phyloP scores from a whole-genome alignment of 1,140 invertebrate genomes.

The Rhagoletis zephyria region DNA sequence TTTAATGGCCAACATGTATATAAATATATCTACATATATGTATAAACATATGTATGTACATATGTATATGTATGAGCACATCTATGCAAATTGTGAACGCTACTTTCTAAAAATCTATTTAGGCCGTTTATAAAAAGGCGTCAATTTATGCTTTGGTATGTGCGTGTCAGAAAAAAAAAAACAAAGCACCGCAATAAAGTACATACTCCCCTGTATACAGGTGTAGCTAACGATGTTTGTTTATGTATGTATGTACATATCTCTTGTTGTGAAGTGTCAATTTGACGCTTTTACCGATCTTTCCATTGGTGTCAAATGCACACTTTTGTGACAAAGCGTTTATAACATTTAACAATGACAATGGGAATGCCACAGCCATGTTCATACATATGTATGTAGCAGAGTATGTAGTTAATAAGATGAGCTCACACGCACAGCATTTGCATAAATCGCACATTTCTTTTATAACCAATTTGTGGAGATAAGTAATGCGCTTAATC shows the following conservation, averaged over 20 bases:
- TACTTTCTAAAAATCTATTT: conserved; percentile 18
- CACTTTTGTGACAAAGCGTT: not conserved
- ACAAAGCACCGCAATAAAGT: not conserved
- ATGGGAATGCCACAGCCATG: not conserved
- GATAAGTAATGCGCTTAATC: not conserved
- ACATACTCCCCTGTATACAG: not conserved
- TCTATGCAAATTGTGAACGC: not conserved
- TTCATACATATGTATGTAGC: not conserved
- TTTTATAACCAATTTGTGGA: not conserved
- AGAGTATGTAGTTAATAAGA: not conserved
- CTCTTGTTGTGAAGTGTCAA: conserved; percentile 4
- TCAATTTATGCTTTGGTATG: not conserved
- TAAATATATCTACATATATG: too few species aligned
- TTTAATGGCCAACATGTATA: too few species aligned
- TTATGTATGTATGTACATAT: not conserved
- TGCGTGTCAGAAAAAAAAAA: not conserved
- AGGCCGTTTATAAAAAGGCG: not conserved
- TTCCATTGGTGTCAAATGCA: not conserved
- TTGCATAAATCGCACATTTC: conserved; percentile 16
- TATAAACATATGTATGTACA: too few species aligned
- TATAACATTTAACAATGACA: not conserved
- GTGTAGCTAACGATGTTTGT: not conserved
- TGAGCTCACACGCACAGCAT: not conserved
- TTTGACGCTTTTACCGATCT: conserved; percentile 7
- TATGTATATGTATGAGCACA: too few species aligned